phyloP scores from a whole-genome alignment of 2,113 vertebrate species.

The Tachysurus vachellii region DNA sequence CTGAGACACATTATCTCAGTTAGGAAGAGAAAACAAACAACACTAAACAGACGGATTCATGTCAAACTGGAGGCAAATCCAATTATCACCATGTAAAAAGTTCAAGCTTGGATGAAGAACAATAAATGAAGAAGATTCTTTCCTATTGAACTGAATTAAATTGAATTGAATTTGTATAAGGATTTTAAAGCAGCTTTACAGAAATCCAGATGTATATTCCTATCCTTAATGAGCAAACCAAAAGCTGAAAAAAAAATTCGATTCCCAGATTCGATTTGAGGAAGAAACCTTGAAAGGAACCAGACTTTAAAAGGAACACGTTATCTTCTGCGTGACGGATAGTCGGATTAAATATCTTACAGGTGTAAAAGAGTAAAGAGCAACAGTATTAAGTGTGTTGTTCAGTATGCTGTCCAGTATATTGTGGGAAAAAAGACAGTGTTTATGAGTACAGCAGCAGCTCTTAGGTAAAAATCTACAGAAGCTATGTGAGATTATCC shows the following conservation, averaged over 20 bases:
- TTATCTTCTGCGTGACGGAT: background rate
- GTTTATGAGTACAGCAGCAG: background rate
- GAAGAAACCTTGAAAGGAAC: background rate
- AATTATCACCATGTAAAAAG: slow-evolving; percentile 19
- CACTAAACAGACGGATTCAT: background rate
- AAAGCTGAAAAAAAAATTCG: background rate
- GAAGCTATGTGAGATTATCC: background rate
- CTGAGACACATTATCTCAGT: slow-evolving; percentile 1
- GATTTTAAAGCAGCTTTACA: background rate
- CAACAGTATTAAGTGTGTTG: background rate
- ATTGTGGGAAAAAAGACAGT: too few species aligned
- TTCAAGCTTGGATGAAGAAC: slow-evolving; percentile 10
- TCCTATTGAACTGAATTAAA: background rate
- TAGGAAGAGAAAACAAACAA: slow-evolving; percentile 35
- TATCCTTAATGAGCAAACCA: background rate
- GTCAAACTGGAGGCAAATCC: slow-evolving; percentile 8
- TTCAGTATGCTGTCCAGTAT: background rate
- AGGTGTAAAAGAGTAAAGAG: background rate
- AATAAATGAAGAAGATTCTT: background rate
- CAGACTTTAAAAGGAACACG: too few species aligned
- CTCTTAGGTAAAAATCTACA: background rate
- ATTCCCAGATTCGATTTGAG: background rate
- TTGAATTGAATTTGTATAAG: background rate
- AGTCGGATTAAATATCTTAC: background rate
- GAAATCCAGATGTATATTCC: background rate